phyloP scores from a whole-genome alignment of 2,113 vertebrate genomes.

The Cairina moschata region DNA sequence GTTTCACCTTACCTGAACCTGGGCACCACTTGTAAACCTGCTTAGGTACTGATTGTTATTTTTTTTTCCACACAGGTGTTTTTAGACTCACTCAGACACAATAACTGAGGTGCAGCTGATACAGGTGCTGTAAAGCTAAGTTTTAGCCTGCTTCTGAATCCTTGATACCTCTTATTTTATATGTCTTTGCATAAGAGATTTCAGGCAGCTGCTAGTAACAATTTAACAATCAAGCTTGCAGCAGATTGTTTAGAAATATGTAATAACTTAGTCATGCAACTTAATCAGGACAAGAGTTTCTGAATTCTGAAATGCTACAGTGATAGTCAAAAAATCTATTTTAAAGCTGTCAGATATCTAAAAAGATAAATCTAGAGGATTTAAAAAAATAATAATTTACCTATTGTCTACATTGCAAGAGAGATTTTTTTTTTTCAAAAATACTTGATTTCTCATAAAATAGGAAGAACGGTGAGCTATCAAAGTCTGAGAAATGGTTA shows the following conservation, averaged over 20 bases:
- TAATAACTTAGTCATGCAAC: not conserved
- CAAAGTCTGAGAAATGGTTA: not conserved
- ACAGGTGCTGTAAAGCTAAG: not conserved
- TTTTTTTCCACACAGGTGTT: not conserved
- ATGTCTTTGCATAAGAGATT: not conserved
- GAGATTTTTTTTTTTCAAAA: not conserved
- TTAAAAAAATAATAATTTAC: not conserved
- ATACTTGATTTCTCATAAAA: not conserved
- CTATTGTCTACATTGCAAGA: not conserved
- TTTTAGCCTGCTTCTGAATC: not conserved
- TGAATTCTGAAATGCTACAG: not conserved
- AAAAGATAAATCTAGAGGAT: not conserved
- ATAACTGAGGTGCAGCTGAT: not conserved
- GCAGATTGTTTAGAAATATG: constrained; percentile 16
- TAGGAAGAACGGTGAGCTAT: not conserved
- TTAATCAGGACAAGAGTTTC: not conserved
- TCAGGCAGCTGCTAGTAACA: not conserved
- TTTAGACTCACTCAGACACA: not conserved
- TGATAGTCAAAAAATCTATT: not conserved
- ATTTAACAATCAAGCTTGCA: not conserved
- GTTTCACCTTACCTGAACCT: not conserved
- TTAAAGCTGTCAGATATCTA: not conserved
- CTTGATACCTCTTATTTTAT: not conserved
- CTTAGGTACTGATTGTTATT: not conserved
- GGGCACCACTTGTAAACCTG: not conserved